A percentile compares a stretch with the other conserved stretches of the same genome.
These are phyloP conservation scores for Rhinopomastus cyanomelas DNA, from an alignment of 2,113 vertebrate species.

Conservation along the genomic window DNA sequence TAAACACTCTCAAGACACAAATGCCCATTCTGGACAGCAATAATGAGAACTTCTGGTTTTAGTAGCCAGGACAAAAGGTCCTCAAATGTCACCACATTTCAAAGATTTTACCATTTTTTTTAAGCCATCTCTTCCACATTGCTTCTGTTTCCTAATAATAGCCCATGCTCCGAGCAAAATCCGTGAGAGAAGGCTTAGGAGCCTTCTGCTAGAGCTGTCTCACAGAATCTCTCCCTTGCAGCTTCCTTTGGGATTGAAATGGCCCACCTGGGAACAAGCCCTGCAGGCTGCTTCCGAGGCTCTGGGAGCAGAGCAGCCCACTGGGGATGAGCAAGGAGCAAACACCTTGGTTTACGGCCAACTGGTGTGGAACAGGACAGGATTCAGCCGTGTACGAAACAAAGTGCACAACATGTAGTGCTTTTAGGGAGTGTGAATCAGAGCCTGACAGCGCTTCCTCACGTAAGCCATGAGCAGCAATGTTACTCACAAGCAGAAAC, in stretches of 20 bases:
- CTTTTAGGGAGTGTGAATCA: background rate
- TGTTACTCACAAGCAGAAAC: background rate
- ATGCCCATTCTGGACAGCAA: background rate
- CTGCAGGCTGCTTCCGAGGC: background rate
- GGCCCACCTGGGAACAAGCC: background rate
- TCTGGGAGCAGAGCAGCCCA: background rate
- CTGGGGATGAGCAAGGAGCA: background rate
- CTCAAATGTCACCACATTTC: background rate
- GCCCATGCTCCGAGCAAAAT: background rate
- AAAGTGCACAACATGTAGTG: background rate
- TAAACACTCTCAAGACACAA: background rate
- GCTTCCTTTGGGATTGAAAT: background rate
- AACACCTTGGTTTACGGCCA: background rate
- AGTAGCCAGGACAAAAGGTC: background rate
- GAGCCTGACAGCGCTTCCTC: background rate
- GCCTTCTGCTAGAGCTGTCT: background rate
- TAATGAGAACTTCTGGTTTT: background rate
- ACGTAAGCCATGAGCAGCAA: background rate
- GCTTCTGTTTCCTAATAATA: background rate
- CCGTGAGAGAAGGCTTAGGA: background rate
- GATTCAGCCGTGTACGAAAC: background rate
- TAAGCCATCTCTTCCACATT: background rate
- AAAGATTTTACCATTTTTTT: background rate
- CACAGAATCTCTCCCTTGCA: background rate
- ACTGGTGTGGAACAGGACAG: background rate